These are phyloP conservation scores for Scolanthus callimorphus DNA, from an alignment of 92 coral and sea anemone species.

Conservation along the genomic window DNA sequence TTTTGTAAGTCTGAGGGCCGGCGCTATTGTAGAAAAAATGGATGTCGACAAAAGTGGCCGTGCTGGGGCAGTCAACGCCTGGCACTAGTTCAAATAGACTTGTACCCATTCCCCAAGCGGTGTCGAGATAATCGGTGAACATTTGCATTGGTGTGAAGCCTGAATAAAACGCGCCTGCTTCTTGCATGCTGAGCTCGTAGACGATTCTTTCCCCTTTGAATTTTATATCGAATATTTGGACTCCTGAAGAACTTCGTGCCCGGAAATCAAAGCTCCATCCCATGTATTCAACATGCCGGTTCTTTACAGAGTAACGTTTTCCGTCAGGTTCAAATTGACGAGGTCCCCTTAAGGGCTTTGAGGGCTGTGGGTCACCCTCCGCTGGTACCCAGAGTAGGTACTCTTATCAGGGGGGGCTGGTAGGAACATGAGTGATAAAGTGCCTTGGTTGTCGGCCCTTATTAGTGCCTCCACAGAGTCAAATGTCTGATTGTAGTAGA, in stretches of 20 bases:
- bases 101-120: conserved; percentile 56
- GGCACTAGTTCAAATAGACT: conserved; percentile 57
- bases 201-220: conserved; percentile 52
- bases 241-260: conserved; percentile 53
- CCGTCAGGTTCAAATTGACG: conserved; percentile 73
- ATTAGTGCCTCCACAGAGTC: conserved; percentile 47
- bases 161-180: conserved; percentile 72
- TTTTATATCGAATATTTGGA: conserved; percentile 62
- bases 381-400: conserved; percentile 31
- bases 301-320: conserved; percentile 62
- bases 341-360: conserved; percentile 47
- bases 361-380: conserved; percentile 55
- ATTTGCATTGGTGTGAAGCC: conserved; percentile 55
- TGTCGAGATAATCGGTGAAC: conserved; percentile 56
- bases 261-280: conserved; percentile 88
- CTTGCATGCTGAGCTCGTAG: conserved; percentile 74
- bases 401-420: conserved; percentile 35
- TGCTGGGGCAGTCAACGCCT: conserved; percentile 84
- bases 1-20: conserved; percentile 36
- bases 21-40: conserved; percentile 48
- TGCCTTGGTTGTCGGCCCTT: conserved; percentile 45
- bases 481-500: conserved; percentile 54
- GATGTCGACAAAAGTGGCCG: conserved; percentile 64
- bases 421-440: conserved; percentile 28
- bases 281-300: conserved; percentile 75